Base-by-base conservation (phyloP, 2,797 vertebrate species). In the Acipenser ruthenus region DNA sequence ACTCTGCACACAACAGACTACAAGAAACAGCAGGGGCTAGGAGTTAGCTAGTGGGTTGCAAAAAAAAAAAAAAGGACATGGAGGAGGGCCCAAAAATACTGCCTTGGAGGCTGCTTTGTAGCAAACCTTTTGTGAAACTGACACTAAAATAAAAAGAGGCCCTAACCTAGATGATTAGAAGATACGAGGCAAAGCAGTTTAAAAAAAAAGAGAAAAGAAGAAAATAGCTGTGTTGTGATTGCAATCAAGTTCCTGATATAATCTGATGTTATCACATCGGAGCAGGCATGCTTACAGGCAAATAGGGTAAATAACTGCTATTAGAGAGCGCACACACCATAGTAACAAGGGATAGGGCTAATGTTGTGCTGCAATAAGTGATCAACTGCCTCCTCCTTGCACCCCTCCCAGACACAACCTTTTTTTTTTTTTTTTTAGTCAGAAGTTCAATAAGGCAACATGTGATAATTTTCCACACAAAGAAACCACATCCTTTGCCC, bases 401-500 rank as follows among this genome's bases (percentile, higher is more conserved):
- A 62, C 47, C 72, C 73, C 80, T 73, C 81, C 78, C 74, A 73
- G 76, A 73, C 60, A 65, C 78, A 62, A 65, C 73, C 65, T 60
- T 67, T 67, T 73, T 73, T 81, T 77, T 74, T 18, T 18, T 18
- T 18, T 18, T 18, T 18, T 18, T 18, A 18, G 15, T 18, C 15
- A 18, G 15, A 65, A 77, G 80, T 83, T 82, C 82, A 79, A 71
- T 62, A 60, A 37, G 23, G 23, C 23, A 74, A 74, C 65, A 73
- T 80, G 82, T 65, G 78, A 78, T 84, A 81, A 77, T 71, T 82
- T 81, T 82, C 71, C 76, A 77, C 77, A 37, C 76, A 78, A 79
- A 76, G 70, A 76, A 83, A 80, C 86, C 87, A 86, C 86, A 85
- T 88, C 87, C 87, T 84, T 82, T 78, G 71, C 73, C 60, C 47